Base-by-base conservation (phyloP, 30 jellyfish, hydroid and myxozoan genomes). In the Cassiopea andromeda region DNA sequence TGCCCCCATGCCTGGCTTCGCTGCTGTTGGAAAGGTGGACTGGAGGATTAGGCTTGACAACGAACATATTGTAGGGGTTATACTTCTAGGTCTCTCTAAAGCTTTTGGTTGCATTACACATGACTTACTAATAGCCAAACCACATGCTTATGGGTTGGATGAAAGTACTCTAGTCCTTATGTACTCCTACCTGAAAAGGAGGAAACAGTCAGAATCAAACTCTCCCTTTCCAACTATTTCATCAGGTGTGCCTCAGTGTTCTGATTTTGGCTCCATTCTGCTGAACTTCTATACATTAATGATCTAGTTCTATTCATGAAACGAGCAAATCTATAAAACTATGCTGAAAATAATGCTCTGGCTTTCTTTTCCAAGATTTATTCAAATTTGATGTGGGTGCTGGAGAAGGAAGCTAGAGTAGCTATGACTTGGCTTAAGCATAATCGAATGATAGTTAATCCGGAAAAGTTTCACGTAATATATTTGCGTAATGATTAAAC, bases 161-260 rank as follows among this genome's bases (percentile, higher is more conserved):
- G 38, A 27, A 27, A 27, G 38, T 27, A 27, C 38, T 27, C 38
- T 27, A 27, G 38, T 27, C 64, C 64, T 10, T 54, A 54, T 10
- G 12, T 54, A 3, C 12, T 54, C 64, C 12, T 54, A 54, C 12
- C 64, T 54, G 10, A 54, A 54, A 54, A 54, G 64, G 12, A 10
- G 64, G 12, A 54, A 54, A 54, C 64, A 54, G 64, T 54, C 10
- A 3, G 64, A 54, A 54, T 54, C 7, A 54, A 6, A 54, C 64
- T 6, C 12, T 3, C 12, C 7, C 10, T 3, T 54, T 54, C 64
- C 7, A 54, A 10, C 7, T 6, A 54, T 54, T 68, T 4, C 58
- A 1, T 81, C 90, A 9, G 81, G 90, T 48, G 90, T 81, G 58
- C 90, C 90, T 84, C 90, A 81, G 58, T 85, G 84, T 43, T 81